A percentile compares a stretch with the other conserved stretches of the same genome.
These are phyloP conservation scores for Proisotoma minuta DNA, from an alignment of 2,888 invertebrate species.

Conservation along the genomic window DNA sequence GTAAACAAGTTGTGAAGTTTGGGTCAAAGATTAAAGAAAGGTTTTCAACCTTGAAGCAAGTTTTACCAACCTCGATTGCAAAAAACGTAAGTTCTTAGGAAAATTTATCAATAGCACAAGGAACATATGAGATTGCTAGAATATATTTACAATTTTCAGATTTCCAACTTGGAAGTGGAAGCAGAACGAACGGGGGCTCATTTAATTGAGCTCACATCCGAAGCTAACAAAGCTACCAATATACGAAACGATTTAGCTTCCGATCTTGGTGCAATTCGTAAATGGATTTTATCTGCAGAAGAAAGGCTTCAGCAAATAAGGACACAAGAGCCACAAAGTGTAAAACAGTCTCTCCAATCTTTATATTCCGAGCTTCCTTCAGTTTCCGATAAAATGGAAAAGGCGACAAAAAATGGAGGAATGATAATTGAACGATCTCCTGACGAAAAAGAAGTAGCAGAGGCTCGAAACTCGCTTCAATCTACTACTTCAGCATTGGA, in stretches of 20 bases:
- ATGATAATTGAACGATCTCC: slow-evolving; percentile 73
- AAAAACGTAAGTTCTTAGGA: slow-evolving; percentile 43
- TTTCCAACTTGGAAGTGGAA: slow-evolving; percentile 74
- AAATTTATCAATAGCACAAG: no score
- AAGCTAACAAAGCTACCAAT: slow-evolving; percentile 79
- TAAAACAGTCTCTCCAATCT: slow-evolving; percentile 67
- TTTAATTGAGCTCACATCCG: slow-evolving; percentile 82
- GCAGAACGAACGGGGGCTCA: slow-evolving; percentile 71
- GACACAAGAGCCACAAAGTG: slow-evolving; percentile 67
- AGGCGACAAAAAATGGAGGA: slow-evolving; percentile 71
- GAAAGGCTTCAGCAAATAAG: slow-evolving; percentile 70
- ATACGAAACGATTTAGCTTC: slow-evolving; percentile 72
- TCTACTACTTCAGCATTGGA: slow-evolving; percentile 72
- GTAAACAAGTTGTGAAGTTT: slow-evolving; percentile 35
- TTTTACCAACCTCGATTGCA: slow-evolving; percentile 42
- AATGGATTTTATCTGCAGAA: slow-evolving; percentile 79
- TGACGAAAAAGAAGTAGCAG: slow-evolving; percentile 69
- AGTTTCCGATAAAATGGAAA: slow-evolving; percentile 71
- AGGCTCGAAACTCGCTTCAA: slow-evolving; percentile 69
- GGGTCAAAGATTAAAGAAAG: slow-evolving; percentile 41
- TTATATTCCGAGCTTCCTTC: slow-evolving; percentile 39
- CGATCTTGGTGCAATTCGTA: slow-evolving; percentile 74
- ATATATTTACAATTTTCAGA: slow-evolving; percentile 55
- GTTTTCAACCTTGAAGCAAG: slow-evolving; percentile 44
- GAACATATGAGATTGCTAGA: no score